These are phyloP conservation scores for Colinus virginianus DNA, from an alignment of 2,113 vertebrate genomes.

Conservation along the genomic window DNA sequence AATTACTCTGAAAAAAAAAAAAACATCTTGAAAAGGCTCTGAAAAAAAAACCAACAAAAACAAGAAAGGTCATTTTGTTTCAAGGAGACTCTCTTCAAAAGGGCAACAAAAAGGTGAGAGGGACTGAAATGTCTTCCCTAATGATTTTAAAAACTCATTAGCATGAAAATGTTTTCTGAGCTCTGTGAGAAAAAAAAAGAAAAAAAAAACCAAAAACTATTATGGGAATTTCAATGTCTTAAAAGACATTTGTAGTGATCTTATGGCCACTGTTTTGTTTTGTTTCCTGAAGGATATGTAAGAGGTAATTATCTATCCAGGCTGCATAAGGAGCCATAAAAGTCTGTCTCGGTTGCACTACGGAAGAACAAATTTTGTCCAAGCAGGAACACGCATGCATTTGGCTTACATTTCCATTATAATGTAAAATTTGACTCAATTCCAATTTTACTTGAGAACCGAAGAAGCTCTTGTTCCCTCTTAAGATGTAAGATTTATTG, in stretches of 20 bases:
- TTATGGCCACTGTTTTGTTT: background rate
- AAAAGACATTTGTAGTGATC: background rate
- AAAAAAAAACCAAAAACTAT: background rate
- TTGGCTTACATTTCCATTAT: background rate
- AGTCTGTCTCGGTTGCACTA: background rate
- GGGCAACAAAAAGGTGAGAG: background rate
- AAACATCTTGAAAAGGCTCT: constrained; percentile 40
- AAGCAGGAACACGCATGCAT: background rate
- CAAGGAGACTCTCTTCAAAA: constrained; percentile 5
- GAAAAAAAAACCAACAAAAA: background rate
- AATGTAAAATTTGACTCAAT: background rate
- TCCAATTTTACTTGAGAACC: background rate
- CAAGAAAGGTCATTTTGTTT: constrained; percentile 62
- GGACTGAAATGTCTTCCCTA: constrained; percentile 10
- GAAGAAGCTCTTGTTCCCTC: background rate
- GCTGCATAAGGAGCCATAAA: constrained; percentile 3
- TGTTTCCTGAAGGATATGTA: background rate
- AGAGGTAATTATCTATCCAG: background rate
- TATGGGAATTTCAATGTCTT: background rate
- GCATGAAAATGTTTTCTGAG: background rate
- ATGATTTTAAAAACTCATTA: constrained; percentile 14
- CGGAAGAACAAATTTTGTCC: background rate
- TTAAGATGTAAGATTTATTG: background rate
- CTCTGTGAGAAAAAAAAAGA: background rate
- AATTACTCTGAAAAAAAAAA: constrained; percentile 39